Percentiles rank a stretch among this genome's conserved stretches.
Conservation (phyloP, 1,140 invertebrate genomes). For the Papilio xuthus region DNA sequence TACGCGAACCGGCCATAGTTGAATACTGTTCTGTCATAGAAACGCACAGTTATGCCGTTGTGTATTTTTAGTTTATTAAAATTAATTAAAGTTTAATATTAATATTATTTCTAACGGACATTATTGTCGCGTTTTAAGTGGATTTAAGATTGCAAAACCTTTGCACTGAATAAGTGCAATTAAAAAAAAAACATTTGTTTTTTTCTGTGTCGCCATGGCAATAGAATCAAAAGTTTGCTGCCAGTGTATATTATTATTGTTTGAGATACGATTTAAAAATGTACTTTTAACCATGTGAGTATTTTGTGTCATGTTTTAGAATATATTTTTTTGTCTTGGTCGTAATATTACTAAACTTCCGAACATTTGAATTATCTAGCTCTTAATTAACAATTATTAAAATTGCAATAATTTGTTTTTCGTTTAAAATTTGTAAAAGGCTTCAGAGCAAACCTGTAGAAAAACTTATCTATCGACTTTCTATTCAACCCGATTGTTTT, state of each 20-base stretch:
- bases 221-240: constrained; percentile 14
- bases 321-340: background rate
- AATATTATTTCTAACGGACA: background rate
- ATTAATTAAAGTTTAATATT: background rate
- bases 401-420: background rate
- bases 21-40: background rate
- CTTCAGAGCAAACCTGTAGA: background rate
- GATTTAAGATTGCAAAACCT: background rate
- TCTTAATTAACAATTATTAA: background rate
- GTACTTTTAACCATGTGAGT: constrained; percentile 23
- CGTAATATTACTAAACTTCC: too few species aligned
- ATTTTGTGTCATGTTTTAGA: background rate
- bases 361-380: too few species aligned
- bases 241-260: constrained; percentile 13
- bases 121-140: background rate
- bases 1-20: constrained; percentile 3
- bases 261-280: constrained; percentile 27
- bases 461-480: background rate
- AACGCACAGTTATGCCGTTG: background rate
- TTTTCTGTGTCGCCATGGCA: constrained; percentile 4
- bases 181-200: constrained; percentile 7
- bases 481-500: background rate
- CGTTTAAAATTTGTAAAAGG: background rate
- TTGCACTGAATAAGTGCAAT: background rate
- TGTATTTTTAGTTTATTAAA: background rate